Percentiles rank a stretch among this genome's conserved stretches.
Evolutionary conservation across 2,888 invertebrate species (phyloP).

Genomic region (Athripsodes cinereus): DNA sequence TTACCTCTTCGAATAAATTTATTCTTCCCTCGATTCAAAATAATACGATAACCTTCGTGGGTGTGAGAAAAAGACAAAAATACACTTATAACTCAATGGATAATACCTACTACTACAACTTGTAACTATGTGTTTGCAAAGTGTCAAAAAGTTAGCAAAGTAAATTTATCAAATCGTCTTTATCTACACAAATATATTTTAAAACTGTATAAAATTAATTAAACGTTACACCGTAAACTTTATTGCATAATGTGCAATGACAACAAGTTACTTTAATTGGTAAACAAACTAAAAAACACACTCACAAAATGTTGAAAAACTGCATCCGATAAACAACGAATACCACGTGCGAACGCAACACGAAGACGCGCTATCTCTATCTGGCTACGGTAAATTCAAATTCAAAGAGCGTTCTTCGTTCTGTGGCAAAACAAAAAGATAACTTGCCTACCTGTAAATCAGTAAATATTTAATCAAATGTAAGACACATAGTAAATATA

Average conservation of each 20-base stretch:
- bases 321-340: neutral
- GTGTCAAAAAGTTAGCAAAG: neutral
- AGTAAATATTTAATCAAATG: too few species aligned
- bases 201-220: neutral
- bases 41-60: neutral
- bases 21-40: neutral
- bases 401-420: too few species aligned
- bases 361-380: neutral
- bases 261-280: neutral
- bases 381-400: neutral
- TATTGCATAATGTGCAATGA: neutral
- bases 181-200: neutral
- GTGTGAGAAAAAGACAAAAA: neutral
- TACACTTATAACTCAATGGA: neutral
- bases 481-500: too few species aligned
- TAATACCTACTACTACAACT: neutral
- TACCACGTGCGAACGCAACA: neutral
- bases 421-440: too few species aligned
- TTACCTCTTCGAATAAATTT: too few species aligned
- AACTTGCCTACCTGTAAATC: too few species aligned
- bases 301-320: neutral
- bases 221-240: neutral
- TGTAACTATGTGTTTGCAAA: neutral
- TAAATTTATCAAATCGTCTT: neutral
- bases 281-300: neutral